Evolutionary conservation across 2,888 invertebrate species (phyloP).

Genomic region (Pegoplata infirma): DNA sequence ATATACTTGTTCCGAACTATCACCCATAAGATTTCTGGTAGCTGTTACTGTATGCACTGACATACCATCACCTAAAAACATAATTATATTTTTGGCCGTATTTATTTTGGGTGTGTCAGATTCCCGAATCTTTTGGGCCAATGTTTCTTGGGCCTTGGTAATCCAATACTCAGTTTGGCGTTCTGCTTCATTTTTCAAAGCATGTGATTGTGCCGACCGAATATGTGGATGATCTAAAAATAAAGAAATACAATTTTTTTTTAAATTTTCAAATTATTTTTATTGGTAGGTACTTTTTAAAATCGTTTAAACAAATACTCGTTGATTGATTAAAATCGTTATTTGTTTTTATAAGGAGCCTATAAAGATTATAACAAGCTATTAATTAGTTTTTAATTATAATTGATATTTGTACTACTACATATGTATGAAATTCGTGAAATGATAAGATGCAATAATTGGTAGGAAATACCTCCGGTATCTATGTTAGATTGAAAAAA

Average conservation of each 20-base stretch:
- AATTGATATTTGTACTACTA: not conserved
- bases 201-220: conserved; percentile 29
- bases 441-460: not conserved
- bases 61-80: conserved; percentile 89
- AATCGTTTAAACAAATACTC: too few relatives aligned
- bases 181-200: conserved; percentile 68
- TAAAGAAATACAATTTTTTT: not conserved
- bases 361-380: not conserved
- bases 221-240: conserved; percentile 67
- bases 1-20: conserved; percentile 81
- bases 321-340: not conserved
- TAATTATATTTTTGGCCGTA: conserved; percentile 81
- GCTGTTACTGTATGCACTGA: conserved; percentile 85
- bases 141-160: conserved; percentile 71
- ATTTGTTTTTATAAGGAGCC: not conserved
- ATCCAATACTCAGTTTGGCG: conserved; percentile 72
- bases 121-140: conserved; percentile 69
- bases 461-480: not conserved
- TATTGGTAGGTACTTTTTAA: too few relatives aligned
- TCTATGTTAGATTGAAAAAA: too few relatives aligned
- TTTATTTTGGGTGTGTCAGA: conserved; percentile 65
- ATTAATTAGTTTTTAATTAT: not conserved
- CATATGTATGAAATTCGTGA: not conserved
- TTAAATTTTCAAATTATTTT: too few relatives aligned
- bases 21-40: conserved; percentile 82